Percentiles rank a stretch among this genome's conserved stretches.
Conservation (phyloP, 2,888 invertebrate genomes). For the Agrochola circellaris region DNA sequence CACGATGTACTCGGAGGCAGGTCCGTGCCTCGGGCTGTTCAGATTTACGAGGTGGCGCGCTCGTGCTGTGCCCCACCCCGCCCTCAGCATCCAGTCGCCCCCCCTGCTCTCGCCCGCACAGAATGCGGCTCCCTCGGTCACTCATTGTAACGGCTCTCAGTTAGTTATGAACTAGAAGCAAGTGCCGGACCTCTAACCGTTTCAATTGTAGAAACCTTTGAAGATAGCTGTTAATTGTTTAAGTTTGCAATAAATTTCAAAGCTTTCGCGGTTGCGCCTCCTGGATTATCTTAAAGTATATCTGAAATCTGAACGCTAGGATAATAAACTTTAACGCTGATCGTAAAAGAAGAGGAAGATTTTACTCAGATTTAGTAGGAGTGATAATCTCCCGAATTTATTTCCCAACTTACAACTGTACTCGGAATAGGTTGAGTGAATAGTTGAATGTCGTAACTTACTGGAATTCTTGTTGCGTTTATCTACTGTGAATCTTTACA, state of each 20-base stretch:
- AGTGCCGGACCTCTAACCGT: conserved; percentile 72
- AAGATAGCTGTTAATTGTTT: conserved; percentile 76
- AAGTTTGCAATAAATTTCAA: conserved; percentile 61
- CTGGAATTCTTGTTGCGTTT: conserved; percentile 54
- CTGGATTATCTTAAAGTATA: conserved; percentile 57
- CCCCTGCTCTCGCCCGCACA: conserved; percentile 65
- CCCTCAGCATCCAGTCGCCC: conserved; percentile 61
- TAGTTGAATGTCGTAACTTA: conserved; percentile 47
- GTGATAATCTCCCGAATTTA: conserved; percentile 65
- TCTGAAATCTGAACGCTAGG: conserved; percentile 51
- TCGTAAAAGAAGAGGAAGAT: conserved; percentile 62
- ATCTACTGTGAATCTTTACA: conserved; percentile 51
- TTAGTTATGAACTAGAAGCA: conserved; percentile 80
- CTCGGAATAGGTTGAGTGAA: conserved; percentile 47
- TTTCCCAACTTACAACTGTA: conserved; percentile 60
- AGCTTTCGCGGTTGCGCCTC: conserved; percentile 55
- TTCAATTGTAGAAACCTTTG: conserved; percentile 75
- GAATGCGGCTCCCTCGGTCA: conserved; percentile 75
- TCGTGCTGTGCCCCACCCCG: conserved; percentile 78
- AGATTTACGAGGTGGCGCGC: conserved; percentile 85
- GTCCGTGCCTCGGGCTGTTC: conserved; percentile 77
- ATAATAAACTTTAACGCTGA: conserved; percentile 60
- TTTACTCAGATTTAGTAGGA: conserved; percentile 61
- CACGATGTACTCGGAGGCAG: conserved; percentile 71
- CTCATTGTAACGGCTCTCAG: conserved; percentile 81